Evolutionary conservation across 2,797 vertebrate species (phyloP), one percentile per base, ranked within the genome.

Genomic region (Chrosomus eos): DNA sequence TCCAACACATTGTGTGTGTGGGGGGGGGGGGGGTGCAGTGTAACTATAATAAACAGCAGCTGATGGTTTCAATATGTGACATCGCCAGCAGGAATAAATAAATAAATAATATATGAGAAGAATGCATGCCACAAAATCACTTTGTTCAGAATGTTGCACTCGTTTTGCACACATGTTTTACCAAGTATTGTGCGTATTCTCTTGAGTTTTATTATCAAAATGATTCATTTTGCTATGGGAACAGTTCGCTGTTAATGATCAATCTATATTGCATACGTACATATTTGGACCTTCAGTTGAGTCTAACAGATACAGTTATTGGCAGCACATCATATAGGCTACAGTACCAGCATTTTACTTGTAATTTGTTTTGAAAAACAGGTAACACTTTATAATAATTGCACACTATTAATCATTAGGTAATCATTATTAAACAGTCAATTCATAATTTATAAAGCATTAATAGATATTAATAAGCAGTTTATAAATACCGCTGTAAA

Each of bases 61-160:
- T n/a, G 31, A 36, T 33, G 23, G 31, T 58, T 76, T 9, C 28
- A 76, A 23, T 23, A 23, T 53, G 21, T 53, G 28, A 74, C 19
- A 23, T 23, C 3, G 11, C 26, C 11, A 1, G 28, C 48, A 75
- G 36, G 11, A 55, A 55, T 16, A 36, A 36, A 33, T 21, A 33
- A 51, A 74, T 14, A 53, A 76, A 76, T 76, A 58, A 38, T 55
- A 75, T 55, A 55, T 75, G 31, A 76, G 51, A 38, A 26, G 18
- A 40, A 53, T 76, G 58, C 58, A 58, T 76, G 21, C 13, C 53
- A 76, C 74, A 76, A 76, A 76, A 38, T 38, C 53, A 40, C 14
- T 58, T 58, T 38, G 7, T 76, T 10, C 73, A n/a, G 33, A 16
- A 58, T 0, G 1, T 38, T n/a, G 31, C 21, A 55, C 28, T 33